Base-by-base conservation (phyloP, 64 coral and sea anemone genomes). In the Actinia tenebrosa region DNA sequence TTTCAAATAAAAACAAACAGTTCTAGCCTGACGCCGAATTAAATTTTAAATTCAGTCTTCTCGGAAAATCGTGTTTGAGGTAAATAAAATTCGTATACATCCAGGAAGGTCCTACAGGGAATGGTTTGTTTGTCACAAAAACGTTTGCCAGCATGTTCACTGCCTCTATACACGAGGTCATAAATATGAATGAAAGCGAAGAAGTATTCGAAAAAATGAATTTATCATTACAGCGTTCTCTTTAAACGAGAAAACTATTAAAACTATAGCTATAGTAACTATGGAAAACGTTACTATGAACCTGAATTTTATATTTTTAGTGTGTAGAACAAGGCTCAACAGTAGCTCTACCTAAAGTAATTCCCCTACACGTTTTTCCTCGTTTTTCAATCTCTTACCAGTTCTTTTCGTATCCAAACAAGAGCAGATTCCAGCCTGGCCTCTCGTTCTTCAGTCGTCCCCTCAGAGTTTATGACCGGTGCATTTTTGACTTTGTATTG, bases 361-460 rank as follows among this genome's bases (percentile, higher is more conserved):
- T 11, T 13, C 10, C 15, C 56, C 56, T 13, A 58, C 13, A 58
- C 7, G 3, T 75, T 75, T 75, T 13, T 47, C 18, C 22, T 17
- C 1, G 47, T 8, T 25, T 44, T 22, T 66, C 30, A 37, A 37
- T 80, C 4, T 87, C 94, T 84, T 64, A 97, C 94, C 82, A 97
- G 82, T 78, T 97, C 94, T 89, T 97, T 97, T 93, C 94, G 26
- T 5, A 97, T 97, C 94, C 94, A 97, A 10, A 88, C 43, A 0
- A 97, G 53, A 42, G 94, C 94, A 45, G 68, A 71, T 83, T 97
- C 91, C 56, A 97, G 56, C 16, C 94, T 83, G 26, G 82, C 59
- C 22, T 97, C 88, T 64, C 94, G 75, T 44, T 97, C 94, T n/a
- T 93, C 58, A 10, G 80, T 88, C 47, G 91, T 97, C 69, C 94